Evolutionary conservation across 2,888 invertebrate genomes (phyloP).

Genomic region (Lasioglossum villosulum): DNA sequence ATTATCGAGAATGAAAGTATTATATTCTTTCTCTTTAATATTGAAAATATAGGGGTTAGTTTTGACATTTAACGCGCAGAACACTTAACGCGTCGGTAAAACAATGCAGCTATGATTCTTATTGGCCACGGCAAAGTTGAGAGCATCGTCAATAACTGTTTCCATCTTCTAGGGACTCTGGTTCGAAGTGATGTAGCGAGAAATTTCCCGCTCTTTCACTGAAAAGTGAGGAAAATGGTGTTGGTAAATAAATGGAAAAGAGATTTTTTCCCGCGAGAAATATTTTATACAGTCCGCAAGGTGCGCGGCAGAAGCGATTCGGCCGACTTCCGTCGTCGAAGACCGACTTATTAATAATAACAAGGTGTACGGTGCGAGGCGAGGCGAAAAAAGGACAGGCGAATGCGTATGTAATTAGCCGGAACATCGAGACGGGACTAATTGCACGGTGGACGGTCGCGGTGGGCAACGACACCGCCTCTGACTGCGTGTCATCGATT

Average conservation of each 20-base stretch:
- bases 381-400: conserved; percentile 19
- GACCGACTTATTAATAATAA: conserved; percentile 55
- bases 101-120: too few relatives aligned
- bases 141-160: too few relatives aligned
- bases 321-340: conserved; percentile 16
- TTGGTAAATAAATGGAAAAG: not conserved
- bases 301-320: not conserved
- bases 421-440: conserved; percentile 47
- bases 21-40: too few relatives aligned
- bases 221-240: not conserved
- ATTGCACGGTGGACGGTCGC: conserved; percentile 50
- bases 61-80: too few relatives aligned
- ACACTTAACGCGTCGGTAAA: too few relatives aligned
- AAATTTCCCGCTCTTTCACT: too few relatives aligned
- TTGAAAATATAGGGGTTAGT: too few relatives aligned
- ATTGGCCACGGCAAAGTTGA: too few relatives aligned
- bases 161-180: too few relatives aligned
- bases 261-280: too few relatives aligned
- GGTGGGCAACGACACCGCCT: conserved; percentile 49
- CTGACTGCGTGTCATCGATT: conserved; percentile 55
- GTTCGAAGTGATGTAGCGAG: too few relatives aligned
- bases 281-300: not conserved
- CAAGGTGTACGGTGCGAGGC: conserved; percentile 21
- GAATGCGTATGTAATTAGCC: conserved; percentile 57
- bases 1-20: too few relatives aligned